A percentile compares a stretch with the other conserved stretches of the same genome.
These are phyloP conservation scores for Seira ritae DNA, from an alignment of 2,888 invertebrate species.

Conservation along the genomic window DNA sequence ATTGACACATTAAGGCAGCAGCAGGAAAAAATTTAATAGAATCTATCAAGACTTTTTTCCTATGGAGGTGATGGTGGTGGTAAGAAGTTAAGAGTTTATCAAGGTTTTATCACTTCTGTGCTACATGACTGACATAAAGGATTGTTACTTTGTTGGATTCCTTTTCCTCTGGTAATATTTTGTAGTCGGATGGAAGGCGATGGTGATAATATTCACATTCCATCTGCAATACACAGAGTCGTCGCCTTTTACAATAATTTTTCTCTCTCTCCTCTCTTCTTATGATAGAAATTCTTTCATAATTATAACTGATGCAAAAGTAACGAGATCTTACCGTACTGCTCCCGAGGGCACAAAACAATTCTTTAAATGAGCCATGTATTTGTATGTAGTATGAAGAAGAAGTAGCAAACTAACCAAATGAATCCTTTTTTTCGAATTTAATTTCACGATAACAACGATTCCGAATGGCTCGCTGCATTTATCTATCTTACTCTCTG, in stretches of 20 bases:
- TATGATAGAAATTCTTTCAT: constrained; percentile 4
- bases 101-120: constrained; percentile 42
- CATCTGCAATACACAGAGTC: not conserved
- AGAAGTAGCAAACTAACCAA: too few species aligned
- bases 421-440: not conserved
- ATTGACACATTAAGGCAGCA: not conserved
- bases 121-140: constrained; percentile 15
- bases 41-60: not conserved
- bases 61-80: not conserved
- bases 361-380: constrained; percentile 6
- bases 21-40: not conserved
- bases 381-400: too few species aligned
- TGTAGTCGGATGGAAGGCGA: not conserved
- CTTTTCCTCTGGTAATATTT: constrained; percentile 7
- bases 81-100: constrained; percentile 43
- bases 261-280: not conserved
- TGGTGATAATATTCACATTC: not conserved
- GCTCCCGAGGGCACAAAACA: constrained; percentile 7
- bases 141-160: constrained; percentile 8
- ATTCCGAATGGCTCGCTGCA: not conserved
- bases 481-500: constrained; percentile 5
- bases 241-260: not conserved
- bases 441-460: not conserved
- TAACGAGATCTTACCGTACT: constrained; percentile 11
- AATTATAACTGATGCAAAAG: constrained; percentile 6